Percentiles rank a stretch among this genome's conserved stretches.
Conservation (phyloP, 1,140 invertebrate species). For the Penaeus indicus region DNA sequence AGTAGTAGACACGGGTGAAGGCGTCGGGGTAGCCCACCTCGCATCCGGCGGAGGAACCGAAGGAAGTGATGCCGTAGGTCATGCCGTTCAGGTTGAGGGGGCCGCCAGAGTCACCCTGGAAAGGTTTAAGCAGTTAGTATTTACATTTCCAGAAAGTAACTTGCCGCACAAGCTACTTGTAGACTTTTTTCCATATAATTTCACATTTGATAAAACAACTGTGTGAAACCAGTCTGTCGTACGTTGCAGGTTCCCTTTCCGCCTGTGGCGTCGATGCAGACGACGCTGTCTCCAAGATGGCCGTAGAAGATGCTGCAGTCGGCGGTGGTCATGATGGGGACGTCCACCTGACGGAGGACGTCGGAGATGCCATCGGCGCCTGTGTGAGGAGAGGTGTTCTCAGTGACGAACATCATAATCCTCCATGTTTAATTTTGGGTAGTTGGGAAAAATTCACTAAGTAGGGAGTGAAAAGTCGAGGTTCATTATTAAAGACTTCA, state of each 20-base stretch:
- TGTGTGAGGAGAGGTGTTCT: not conserved
- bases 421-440: no score
- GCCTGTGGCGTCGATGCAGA: constrained; percentile 53
- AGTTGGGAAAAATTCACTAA: no score
- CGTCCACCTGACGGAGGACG: constrained; percentile 31
- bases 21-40: constrained; percentile 30
- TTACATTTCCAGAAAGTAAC: no score
- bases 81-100: constrained; percentile 12
- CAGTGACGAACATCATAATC: no score
- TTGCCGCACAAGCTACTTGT: no score
- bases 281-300: constrained; percentile 1
- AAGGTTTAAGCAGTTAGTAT: no score
- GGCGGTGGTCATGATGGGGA: not conserved
- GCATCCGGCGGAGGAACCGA: constrained; percentile 35
- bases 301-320: constrained; percentile 29
- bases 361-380: constrained; percentile 17
- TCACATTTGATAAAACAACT: no score
- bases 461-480: no score
- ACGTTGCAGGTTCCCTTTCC: constrained; percentile 60
- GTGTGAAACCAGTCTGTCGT: not conserved
- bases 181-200: no score
- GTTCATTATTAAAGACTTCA: no score
- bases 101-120: constrained; percentile 41
- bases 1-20: constrained; percentile 38
- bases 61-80: constrained; percentile 36